These are phyloP conservation scores for Origma solitaria DNA, from an alignment of 2,113 vertebrate genomes.

Conservation along the genomic window DNA sequence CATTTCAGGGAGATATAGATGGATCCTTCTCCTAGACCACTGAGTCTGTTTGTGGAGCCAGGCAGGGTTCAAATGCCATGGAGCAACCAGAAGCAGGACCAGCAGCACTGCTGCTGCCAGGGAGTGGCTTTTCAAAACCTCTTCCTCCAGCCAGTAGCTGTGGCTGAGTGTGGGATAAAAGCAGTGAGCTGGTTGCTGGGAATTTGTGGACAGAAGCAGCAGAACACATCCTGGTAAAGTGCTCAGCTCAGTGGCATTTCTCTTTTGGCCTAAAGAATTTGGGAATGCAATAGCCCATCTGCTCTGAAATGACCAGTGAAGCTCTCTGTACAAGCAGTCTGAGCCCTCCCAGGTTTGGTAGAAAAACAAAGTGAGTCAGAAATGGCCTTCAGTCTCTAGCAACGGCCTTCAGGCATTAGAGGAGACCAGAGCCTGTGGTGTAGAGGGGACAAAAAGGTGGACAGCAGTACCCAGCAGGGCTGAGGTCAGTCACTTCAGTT, in stretches of 20 bases:
- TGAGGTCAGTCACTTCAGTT: constrained; percentile 39
- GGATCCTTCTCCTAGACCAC: neutral
- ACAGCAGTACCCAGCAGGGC: neutral
- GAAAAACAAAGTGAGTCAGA: neutral
- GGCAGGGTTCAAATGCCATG: neutral
- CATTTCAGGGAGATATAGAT: neutral
- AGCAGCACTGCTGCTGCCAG: neutral
- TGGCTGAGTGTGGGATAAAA: neutral
- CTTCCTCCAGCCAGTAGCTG: neutral
- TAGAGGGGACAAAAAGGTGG: neutral
- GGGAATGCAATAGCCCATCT: neutral
- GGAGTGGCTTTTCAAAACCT: neutral
- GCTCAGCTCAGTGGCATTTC: neutral
- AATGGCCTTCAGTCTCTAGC: neutral
- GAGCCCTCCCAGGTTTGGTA: neutral
- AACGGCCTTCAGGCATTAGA: neutral
- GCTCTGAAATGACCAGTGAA: neutral
- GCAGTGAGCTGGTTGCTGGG: neutral
- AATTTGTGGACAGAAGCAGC: neutral
- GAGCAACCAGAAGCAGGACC: neutral
- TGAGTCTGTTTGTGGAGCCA: neutral
- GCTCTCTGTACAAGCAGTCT: neutral
- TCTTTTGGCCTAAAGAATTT: neutral
- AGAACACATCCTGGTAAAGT: neutral
- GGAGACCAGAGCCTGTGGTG: neutral